Conservation (phyloP, 2,888 invertebrate species). For the Boloria selene region DNA sequence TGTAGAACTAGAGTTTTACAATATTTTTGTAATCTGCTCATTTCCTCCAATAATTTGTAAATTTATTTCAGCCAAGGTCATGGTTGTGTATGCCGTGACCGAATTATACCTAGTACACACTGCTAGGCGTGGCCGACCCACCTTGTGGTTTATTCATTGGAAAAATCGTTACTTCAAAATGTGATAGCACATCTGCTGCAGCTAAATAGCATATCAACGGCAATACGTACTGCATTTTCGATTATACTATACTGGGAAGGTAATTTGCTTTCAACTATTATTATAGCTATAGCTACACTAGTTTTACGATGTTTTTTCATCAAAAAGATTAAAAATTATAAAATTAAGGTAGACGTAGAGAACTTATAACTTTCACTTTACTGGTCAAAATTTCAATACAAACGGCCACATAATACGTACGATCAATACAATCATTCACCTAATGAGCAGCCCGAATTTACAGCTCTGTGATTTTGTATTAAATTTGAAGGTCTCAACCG, state of each 20-base stretch:
- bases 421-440: no score
- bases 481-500: no score
- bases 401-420: no score
- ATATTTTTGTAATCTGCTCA: conserved; percentile 7
- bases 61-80: conserved; percentile 35
- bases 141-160: conserved; percentile 35
- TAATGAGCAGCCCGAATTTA: no score
- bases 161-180: conserved; percentile 33
- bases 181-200: conserved; percentile 14
- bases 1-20: no score
- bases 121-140: conserved; percentile 38
- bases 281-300: no score
- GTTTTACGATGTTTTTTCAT: no score
- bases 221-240: background rate
- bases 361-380: no score
- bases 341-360: no score
- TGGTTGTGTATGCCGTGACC: conserved; percentile 34
- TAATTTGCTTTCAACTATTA: background rate
- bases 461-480: no score
- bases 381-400: no score
- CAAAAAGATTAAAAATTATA: no score
- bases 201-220: conserved; percentile 9
- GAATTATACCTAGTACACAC: conserved; percentile 29
- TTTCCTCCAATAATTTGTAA: conserved; percentile 28
- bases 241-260: background rate